Percentiles rank a stretch among this genome's conserved stretches.
These are phyloP conservation scores for Drosophila rubida DNA, from an alignment of 2,888 invertebrate genomes.

Conservation along the genomic window DNA sequence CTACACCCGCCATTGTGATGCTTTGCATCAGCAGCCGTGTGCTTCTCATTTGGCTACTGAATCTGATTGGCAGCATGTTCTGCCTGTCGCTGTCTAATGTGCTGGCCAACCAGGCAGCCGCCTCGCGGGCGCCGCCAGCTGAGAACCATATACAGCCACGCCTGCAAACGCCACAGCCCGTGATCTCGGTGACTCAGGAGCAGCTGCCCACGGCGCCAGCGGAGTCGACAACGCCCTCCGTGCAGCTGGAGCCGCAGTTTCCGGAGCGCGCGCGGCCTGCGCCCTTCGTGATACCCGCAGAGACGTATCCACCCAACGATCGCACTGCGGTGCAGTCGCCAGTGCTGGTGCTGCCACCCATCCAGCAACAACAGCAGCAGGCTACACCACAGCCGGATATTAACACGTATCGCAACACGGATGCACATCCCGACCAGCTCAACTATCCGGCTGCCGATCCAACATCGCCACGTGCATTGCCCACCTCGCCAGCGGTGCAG, in stretches of 20 bases:
- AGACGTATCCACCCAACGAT: conserved; percentile 56
- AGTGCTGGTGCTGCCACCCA: conserved; percentile 58
- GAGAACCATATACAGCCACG: conserved; percentile 23
- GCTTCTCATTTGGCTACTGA: conserved; percentile 85
- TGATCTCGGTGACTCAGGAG: background rate
- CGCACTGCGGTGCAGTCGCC: conserved; percentile 67
- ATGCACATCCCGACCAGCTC: conserved; percentile 79
- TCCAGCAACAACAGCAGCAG: conserved; percentile 31
- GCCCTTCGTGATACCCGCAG: conserved; percentile 63
- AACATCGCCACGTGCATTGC: conserved; percentile 23
- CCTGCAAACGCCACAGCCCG: conserved; percentile 38
- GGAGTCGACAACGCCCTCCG: background rate
- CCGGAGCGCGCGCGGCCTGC: conserved; percentile 63
- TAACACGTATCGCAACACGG: conserved; percentile 78
- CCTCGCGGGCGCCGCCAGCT: background rate
- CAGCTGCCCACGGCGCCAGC: conserved; percentile 38
- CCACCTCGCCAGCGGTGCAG: conserved; percentile 62
- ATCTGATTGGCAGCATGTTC: conserved; percentile 84
- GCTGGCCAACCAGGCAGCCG: conserved; percentile 62
- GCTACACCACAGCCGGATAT: conserved; percentile 44
- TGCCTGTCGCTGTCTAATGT: conserved; percentile 77
- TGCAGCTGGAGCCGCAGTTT: conserved; percentile 39
- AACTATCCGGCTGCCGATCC: conserved; percentile 74
- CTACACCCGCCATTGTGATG: conserved; percentile 85
- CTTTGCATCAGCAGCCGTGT: conserved; percentile 85